Base-by-base conservation (phyloP, 2,113 vertebrate genomes). In the Chinchilla lanigera region DNA sequence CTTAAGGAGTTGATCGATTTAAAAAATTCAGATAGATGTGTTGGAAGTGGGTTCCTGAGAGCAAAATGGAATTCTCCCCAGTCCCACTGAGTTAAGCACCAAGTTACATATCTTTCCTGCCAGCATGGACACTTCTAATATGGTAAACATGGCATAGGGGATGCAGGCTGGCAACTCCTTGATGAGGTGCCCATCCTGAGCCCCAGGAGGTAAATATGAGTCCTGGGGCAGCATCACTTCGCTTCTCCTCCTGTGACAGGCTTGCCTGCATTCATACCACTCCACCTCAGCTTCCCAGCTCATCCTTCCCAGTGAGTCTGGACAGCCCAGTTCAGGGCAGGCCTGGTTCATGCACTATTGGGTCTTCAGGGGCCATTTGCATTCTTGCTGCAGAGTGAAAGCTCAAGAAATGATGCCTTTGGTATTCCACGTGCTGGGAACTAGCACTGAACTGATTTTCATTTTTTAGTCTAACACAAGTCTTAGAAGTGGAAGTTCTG, bases 51-150 rank as follows among this genome's bases (percentile, higher is more conserved):
- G 93, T 81, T 97, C 80, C 50, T 0, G 24, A 81, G 30, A 92
- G 80, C 75, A 80, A 90, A 97, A 85, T 3, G 28, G 87, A 89
- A 97, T 89, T 60, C 95, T 97, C 87, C 26, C 44, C 44, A 88
- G 80, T 97, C 96, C 77, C 71, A 58, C 91, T 61, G 96, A 44
- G 16, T 24, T 20, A 33, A 86, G 58, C 0, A 1, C 61, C 83
- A 35, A 41, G 78, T 58, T 85, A 89, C 77, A 20, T 0, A 44
- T 90, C 95, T 78, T 96, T 87, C 93, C 89, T 90, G 94, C 69
- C 58, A 94, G 93, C 41, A 38, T 2, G 1, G 0, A 96, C 65
- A 85, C 89, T 96, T 86, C 88, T 61, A 84, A 56, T 61, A 35
- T 90, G 94, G 82, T 38, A 56, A 93, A 47, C 50, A 91, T 52